Evolutionary conservation across 2,113 vertebrate species (phyloP), one percentile per base, ranked within the genome.

Genomic region (Gallinago paraguaiae): DNA sequence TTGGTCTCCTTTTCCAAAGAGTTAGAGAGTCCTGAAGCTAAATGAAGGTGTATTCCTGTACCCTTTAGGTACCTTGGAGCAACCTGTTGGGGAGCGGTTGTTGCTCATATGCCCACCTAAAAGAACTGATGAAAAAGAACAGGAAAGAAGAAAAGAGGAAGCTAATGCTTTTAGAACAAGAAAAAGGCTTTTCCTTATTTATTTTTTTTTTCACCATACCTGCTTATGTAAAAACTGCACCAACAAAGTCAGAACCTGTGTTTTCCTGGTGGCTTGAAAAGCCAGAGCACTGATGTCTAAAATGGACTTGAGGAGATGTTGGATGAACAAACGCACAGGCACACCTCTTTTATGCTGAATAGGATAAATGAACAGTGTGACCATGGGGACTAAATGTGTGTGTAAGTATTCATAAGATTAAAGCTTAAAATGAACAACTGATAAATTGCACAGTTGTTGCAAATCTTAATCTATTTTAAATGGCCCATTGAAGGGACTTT

Each of bases 61-160:
- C 22, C 25, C 9, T 41, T n/a, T 53, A 18, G 39, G 14, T 82
- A 25, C 23, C 15, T 56, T 19, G 11, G 17, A 68, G 43, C 43
- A 53, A 18, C 0, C 0, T n/a, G 10, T 13, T 68, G 4, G 7
- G 31, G 22, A 46, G 11, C 6, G 25, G 67, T 78, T 7, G 3
- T 74, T 82, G 37, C 19, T 88, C 8, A 15, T 41, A 18, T 1
- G 5, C 27, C 25, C 35, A 37, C 1, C 5, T 65, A 33, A 70
- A 46, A 43, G 51, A 88, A 72, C n/a, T 17, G 53, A 37, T n/a
- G 10, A 68, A 68, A 82, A 82, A 27, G 39, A 75, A 7, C 6
- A 57, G 86, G 16, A 54, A 75, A 69, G n/a, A 78, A 61, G n/a
- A 46, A 56, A 51, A 67, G 31, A 74, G 11, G 9, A 35, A 80